These are phyloP conservation scores for Zoanthus solanderi DNA, from an alignment of 92 coral and sea anemone species.

Conservation along the genomic window DNA sequence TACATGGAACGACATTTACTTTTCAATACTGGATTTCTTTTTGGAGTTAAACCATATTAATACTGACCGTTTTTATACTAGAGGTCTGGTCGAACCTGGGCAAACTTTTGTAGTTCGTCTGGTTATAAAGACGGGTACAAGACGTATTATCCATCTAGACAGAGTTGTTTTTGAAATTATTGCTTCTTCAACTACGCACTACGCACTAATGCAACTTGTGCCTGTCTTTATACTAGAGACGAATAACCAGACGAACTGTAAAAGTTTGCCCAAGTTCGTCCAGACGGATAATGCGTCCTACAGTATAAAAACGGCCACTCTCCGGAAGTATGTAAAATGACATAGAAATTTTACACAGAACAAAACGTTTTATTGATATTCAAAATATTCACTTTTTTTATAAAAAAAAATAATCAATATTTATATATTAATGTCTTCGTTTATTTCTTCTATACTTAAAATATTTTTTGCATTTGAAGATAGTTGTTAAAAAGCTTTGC, in stretches of 20 bases:
- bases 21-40: not conserved
- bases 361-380: not conserved
- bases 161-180: no score
- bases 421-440: not conserved
- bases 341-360: not conserved
- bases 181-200: no score
- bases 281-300: no score
- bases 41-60: not conserved
- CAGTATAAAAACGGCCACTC: no score
- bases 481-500: not conserved
- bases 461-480: not conserved
- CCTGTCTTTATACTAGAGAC: no score
- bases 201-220: no score
- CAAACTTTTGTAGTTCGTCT: no score
- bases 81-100: no score
- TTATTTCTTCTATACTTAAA: not conserved
- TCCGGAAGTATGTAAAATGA: not conserved
- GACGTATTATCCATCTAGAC: no score
- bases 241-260: no score
- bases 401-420: not conserved
- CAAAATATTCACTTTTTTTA: not conserved
- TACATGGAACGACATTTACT: not conserved
- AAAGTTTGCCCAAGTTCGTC: no score
- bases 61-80: not conserved
- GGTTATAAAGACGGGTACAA: no score